phyloP scores from a whole-genome alignment of 53 echinoderm and acorn worm species.

The Temnopleurus reevesii region DNA sequence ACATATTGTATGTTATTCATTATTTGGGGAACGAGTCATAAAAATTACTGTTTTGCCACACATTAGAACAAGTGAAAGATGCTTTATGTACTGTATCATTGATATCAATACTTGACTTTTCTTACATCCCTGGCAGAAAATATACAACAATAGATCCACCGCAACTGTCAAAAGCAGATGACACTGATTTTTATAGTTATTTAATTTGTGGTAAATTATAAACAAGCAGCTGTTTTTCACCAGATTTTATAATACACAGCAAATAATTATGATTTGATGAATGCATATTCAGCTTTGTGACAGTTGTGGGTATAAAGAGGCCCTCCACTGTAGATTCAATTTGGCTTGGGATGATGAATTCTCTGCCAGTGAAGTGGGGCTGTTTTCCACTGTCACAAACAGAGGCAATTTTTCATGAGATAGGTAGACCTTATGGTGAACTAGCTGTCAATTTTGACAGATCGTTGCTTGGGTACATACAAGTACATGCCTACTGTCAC shows the following conservation, averaged over 20 bases:
- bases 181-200: neutral
- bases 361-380: neutral
- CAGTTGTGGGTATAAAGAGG: neutral
- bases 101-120: no score
- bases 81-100: no score
- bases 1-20: no score
- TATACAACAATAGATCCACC: neutral
- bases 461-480: neutral
- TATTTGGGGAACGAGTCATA: no score
- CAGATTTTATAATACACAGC: neutral
- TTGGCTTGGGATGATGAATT: neutral
- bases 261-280: neutral
- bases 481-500: neutral
- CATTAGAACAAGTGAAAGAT: no score
- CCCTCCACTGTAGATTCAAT: neutral
- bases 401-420: neutral
- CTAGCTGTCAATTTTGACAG: neutral
- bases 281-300: neutral
- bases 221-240: slow-evolving; percentile 4
- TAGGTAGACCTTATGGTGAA: neutral
- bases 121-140: no score
- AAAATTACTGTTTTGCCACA: no score
- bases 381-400: neutral
- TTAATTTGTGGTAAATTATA: neutral
- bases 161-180: neutral